Evolutionary conservation across 1,140 invertebrate genomes (phyloP), one percentile per base, ranked within the genome.

Genomic region (Panulirus ornatus): DNA sequence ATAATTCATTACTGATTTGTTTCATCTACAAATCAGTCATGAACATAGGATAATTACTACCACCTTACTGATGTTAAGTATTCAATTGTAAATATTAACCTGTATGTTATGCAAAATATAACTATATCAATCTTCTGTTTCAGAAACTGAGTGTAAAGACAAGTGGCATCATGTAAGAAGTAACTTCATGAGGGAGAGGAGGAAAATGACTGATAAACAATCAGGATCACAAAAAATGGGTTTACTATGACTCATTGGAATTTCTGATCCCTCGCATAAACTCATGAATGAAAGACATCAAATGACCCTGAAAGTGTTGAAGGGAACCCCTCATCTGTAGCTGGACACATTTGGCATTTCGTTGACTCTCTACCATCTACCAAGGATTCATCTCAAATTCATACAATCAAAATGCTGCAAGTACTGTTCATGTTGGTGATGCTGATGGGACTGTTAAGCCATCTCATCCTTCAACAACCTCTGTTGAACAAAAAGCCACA

Each of bases 191-290:
- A 84, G 81, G 34, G 81, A 84, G 34, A 84, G 34, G 58, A 63
- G 51, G 58, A 84, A 66, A 66, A 9, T 51, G n/a, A n/a, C n/a
- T n/a, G 51, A 30, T 36, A 58, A 63, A 0, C 3, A 47, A 66
- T 84, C 81, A 30, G 81, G 81, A 66, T 84, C 58, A 84, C 51
- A 84, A 84, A 40, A 84, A 14, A 84, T 70, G 82, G 82, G 51
- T 84, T 14, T 84, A 66, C 58, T 84, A 84, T 66, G 82, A 84
- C 54, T 30, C 82, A 11, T 36, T 66, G 82, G 54, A 63, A 84
- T 84, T 84, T 66, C 82, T 84, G 51, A 84, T 66, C 47, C 82
- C 78, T 73, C 40, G 42, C 30, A 27, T 71, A 42, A 86, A 19
- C 63, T 70, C 84, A 75, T 36, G 63, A 86, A 42, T 36, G 30